These are phyloP conservation scores for Drosophila limbata DNA, from an alignment of 2,888 invertebrate species.

Conservation along the genomic window DNA sequence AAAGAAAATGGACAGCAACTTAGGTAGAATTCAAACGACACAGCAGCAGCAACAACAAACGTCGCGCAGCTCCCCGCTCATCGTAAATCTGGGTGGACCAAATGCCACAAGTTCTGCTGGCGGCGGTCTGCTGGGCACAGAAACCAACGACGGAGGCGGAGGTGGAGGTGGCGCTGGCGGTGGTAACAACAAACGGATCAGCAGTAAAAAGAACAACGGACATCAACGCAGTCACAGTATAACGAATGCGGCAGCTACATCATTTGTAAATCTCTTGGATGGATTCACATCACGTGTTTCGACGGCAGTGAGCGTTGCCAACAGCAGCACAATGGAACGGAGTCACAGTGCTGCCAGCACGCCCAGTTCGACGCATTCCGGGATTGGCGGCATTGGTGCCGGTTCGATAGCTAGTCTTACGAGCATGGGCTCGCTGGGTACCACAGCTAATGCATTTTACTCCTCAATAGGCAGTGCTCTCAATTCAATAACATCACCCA, in stretches of 20 bases:
- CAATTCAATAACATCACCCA: conserved; percentile 82
- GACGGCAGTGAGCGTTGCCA: conserved; percentile 79
- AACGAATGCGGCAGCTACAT: conserved; percentile 75
- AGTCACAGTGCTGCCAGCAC: conserved; percentile 81
- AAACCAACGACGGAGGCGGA: conserved; percentile 24
- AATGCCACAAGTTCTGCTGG: conserved; percentile 52
- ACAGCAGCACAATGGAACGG: conserved; percentile 57
- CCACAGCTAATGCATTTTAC: conserved; percentile 83
- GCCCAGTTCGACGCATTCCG: conserved; percentile 76
- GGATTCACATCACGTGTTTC: conserved; percentile 83
- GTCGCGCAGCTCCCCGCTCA: conserved; percentile 61
- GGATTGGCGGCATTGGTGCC: conserved; percentile 56
- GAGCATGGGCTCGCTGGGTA: conserved; percentile 80
- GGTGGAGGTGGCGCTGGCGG: conserved; percentile 2
- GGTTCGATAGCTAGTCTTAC: conserved; percentile 80
- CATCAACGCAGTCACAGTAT: conserved; percentile 79
- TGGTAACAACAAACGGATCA: conserved; percentile 36
- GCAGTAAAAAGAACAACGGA: conserved; percentile 53
- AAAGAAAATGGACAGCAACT: conserved; percentile 54
- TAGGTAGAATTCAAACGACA: conserved; percentile 44
- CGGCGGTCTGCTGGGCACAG: conserved; percentile 24
- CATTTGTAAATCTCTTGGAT: conserved; percentile 82
- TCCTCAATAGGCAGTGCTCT: conserved; percentile 82
- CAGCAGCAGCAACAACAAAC: conserved; percentile 51
- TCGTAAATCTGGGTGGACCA: conserved; percentile 63